These are phyloP conservation scores for Chromis chromis DNA, from an alignment of 2,797 vertebrate genomes.

Conservation along the genomic window DNA sequence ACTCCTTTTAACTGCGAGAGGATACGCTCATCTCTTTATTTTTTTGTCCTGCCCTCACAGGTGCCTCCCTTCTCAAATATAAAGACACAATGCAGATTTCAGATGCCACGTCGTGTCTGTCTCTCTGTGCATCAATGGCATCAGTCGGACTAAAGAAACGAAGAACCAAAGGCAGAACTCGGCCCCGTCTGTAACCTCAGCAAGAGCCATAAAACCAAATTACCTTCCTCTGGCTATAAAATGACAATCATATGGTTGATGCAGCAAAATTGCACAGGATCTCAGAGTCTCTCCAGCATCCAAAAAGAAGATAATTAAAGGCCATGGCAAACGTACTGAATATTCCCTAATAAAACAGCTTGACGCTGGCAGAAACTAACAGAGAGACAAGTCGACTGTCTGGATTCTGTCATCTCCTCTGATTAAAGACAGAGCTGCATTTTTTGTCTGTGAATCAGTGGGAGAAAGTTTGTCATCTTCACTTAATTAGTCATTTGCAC, in stretches of 20 bases:
- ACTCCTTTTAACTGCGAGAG: not conserved
- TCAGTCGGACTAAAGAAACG: not conserved
- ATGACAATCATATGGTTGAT: conserved; percentile 20
- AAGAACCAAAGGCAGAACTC: not conserved
- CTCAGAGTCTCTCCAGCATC: not conserved
- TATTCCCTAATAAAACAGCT: conserved; percentile 38
- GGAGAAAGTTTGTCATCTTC: not conserved
- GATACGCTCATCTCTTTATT: not conserved
- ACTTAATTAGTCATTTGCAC: not conserved
- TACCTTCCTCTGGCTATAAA: conserved; percentile 26
- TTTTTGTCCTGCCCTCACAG: not conserved
- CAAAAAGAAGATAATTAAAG: conserved; percentile 48
- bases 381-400: not conserved
- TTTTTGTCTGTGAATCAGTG: conserved; percentile 5
- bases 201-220: conserved; percentile 14
- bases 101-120: not conserved
- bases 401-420: conserved; percentile 21
- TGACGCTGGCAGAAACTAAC: not conserved
- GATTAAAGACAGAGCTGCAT: conserved; percentile 26
- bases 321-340: conserved; percentile 10
- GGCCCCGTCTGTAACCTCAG: not conserved
- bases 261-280: conserved; percentile 15
- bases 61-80: conserved; percentile 41
- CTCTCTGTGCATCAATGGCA: not conserved
- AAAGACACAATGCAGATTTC: conserved; percentile 23